Evolutionary conservation across 2,797 vertebrate species (phyloP).

Genomic region (Pygocentrus nattereri): DNA sequence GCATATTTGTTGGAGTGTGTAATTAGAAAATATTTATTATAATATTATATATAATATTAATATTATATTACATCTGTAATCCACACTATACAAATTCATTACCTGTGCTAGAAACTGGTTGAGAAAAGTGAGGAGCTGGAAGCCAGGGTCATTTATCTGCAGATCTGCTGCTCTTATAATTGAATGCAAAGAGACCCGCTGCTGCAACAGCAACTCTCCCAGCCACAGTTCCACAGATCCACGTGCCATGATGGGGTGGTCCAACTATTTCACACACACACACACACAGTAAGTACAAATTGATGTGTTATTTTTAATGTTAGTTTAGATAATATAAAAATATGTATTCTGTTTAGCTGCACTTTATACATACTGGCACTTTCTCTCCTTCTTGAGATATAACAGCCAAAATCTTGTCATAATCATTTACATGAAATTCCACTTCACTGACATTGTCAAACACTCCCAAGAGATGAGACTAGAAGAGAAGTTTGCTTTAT

Average conservation of each 20-base stretch:
- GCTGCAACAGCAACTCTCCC: conserved; percentile 79
- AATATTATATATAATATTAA: too few relatives aligned
- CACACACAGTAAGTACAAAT: background rate
- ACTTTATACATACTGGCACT: conserved; percentile 72
- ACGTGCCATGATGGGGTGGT: conserved; percentile 78
- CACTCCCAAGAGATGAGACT: conserved; percentile 85
- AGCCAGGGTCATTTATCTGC: conserved; percentile 75
- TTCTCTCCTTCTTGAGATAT: conserved; percentile 87
- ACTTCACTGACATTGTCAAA: conserved; percentile 87
- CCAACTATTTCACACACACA: conserved; percentile 66
- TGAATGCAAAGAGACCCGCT: conserved; percentile 82
- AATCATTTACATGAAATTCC: conserved; percentile 82
- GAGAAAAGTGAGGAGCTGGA: conserved; percentile 82
- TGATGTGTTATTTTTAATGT: background rate
- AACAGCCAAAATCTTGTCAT: conserved; percentile 85
- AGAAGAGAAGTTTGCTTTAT: background rate
- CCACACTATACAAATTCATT: conserved; percentile 75
- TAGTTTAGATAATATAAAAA: background rate
- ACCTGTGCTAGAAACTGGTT: conserved; percentile 85
- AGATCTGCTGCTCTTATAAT: conserved; percentile 75
- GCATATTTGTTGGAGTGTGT: background rate
- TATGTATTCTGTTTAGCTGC: background rate
- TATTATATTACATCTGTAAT: background rate
- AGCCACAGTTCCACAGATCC: conserved; percentile 85
- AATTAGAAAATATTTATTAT: too few relatives aligned